These are phyloP conservation scores for Stigmatopora argus DNA, from an alignment of 2,113 vertebrate genomes.

Conservation along the genomic window DNA sequence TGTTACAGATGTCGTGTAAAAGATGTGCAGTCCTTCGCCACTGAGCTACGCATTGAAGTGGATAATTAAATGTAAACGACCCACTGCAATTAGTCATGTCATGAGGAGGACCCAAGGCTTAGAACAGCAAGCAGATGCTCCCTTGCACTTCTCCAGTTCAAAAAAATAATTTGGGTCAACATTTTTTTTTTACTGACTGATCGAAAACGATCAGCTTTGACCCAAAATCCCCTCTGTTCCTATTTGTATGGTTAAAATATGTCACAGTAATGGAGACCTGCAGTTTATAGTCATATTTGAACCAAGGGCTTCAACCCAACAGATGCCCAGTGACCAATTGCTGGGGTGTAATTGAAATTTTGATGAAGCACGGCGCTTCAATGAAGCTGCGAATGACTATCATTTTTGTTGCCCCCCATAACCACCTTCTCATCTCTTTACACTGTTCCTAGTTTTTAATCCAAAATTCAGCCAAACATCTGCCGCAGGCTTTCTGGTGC, in stretches of 20 bases:
- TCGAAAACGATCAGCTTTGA: slow-evolving; percentile 50
- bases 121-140: slow-evolving; percentile 70
- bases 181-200: slow-evolving; percentile 52
- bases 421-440: not conserved
- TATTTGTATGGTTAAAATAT: slow-evolving; percentile 41
- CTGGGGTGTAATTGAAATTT: not conserved
- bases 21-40: slow-evolving; percentile 37
- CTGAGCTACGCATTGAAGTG: slow-evolving; percentile 57
- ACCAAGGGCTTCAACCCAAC: slow-evolving; percentile 20
- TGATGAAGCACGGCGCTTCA: not conserved
- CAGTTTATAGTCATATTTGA: slow-evolving; percentile 25
- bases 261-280: slow-evolving; percentile 34
- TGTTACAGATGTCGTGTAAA: slow-evolving; percentile 25
- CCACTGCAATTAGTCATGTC: slow-evolving; percentile 73
- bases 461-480: slow-evolving; percentile 7
- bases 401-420: not conserved
- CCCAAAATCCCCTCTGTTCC: slow-evolving; percentile 40
- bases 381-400: not conserved
- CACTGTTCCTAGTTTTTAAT: not conserved
- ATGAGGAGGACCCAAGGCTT: slow-evolving; percentile 68
- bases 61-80: slow-evolving; percentile 77
- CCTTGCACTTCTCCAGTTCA: slow-evolving; percentile 66
- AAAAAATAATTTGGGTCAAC: slow-evolving; percentile 69
- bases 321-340: slow-evolving; percentile 25
- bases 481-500: slow-evolving; percentile 3